A percentile compares a stretch with the other conserved stretches of the same genome.
These are phyloP conservation scores for Zelostemma sp. DNA, from an alignment of 1,140 invertebrate species.

Conservation along the genomic window DNA sequence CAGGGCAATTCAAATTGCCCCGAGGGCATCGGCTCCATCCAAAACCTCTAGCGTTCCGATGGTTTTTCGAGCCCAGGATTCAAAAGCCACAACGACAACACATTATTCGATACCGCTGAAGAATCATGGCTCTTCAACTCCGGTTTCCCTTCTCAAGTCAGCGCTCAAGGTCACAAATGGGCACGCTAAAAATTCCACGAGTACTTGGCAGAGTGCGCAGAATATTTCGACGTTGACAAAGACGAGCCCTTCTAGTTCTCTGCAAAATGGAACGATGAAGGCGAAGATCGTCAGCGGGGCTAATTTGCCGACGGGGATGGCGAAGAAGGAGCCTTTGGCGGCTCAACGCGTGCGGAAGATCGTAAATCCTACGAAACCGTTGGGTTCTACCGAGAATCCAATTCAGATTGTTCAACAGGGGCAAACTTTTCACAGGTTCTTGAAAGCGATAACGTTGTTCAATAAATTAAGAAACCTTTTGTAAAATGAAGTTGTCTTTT, in stretches of 20 bases:
- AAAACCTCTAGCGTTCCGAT: constrained; percentile 50
- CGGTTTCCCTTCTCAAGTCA: constrained; percentile 61
- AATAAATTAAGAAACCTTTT: too few relatives aligned
- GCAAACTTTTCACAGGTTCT: constrained; percentile 65
- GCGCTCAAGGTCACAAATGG: constrained; percentile 46
- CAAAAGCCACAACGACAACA: constrained; percentile 37
- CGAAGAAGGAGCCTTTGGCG: constrained; percentile 9
- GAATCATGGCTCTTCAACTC: constrained; percentile 36
- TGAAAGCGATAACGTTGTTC: not conserved
- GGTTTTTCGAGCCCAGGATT: constrained; percentile 49
- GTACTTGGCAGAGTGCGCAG: constrained; percentile 23
- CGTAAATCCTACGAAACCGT: constrained; percentile 56
- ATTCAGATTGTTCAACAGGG: constrained; percentile 78
- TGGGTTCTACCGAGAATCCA: constrained; percentile 75
- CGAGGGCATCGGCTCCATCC: constrained; percentile 36
- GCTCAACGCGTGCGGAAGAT: constrained; percentile 5
- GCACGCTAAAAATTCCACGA: constrained; percentile 13
- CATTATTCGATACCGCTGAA: constrained; percentile 39
- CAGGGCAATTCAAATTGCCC: constrained; percentile 53
- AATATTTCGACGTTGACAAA: constrained; percentile 14
- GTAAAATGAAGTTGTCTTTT: constrained; percentile 44
- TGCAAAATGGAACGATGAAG: constrained; percentile 39
- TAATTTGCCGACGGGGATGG: constrained; percentile 21
- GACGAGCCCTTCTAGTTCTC: constrained; percentile 28
- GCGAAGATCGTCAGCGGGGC: constrained; percentile 32